Evolutionary conservation across 2,888 invertebrate species (phyloP).

Genomic region (Mythimna lalbum): DNA sequence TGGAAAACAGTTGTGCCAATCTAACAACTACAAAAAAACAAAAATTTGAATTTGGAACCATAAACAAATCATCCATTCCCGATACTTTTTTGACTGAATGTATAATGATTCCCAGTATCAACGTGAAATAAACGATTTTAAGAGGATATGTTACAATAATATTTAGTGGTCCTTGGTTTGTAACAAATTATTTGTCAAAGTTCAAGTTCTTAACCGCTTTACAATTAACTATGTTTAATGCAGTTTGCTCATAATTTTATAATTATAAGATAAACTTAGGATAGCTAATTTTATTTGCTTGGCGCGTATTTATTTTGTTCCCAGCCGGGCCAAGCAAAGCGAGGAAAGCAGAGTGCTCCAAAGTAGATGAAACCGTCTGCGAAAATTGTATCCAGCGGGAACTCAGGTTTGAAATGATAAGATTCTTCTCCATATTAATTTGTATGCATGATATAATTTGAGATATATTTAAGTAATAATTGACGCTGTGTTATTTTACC

Average conservation of each 20-base stretch:
- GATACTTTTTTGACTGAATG: too few relatives aligned
- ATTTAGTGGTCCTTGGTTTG: constrained; percentile 12
- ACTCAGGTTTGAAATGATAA: constrained; percentile 82
- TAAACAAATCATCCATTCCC: too few relatives aligned
- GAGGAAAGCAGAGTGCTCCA: constrained; percentile 73
- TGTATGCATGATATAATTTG: constrained; percentile 72
- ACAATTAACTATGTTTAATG: constrained; percentile 33
- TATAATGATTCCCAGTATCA: background rate
- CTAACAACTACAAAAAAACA: too few relatives aligned
- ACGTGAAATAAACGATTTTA: background rate
- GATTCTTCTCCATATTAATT: constrained; percentile 69
- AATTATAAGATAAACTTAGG: constrained; percentile 44
- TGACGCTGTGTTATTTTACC: constrained; percentile 47
- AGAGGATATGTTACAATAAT: too few relatives aligned
- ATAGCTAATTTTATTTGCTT: constrained; percentile 80
- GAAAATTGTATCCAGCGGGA: constrained; percentile 78
- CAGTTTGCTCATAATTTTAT: constrained; percentile 36
- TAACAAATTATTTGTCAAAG: background rate
- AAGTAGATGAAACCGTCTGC: constrained; percentile 73
- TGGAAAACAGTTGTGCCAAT: too few relatives aligned
- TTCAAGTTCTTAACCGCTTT: constrained; percentile 17
- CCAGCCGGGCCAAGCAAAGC: constrained; percentile 83
- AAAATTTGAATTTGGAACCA: too few relatives aligned
- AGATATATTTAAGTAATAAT: constrained; percentile 57
- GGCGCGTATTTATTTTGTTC: constrained; percentile 87